These are phyloP conservation scores for Acridotheres tristis DNA, from an alignment of 2,797 vertebrate genomes.

Conservation along the genomic window DNA sequence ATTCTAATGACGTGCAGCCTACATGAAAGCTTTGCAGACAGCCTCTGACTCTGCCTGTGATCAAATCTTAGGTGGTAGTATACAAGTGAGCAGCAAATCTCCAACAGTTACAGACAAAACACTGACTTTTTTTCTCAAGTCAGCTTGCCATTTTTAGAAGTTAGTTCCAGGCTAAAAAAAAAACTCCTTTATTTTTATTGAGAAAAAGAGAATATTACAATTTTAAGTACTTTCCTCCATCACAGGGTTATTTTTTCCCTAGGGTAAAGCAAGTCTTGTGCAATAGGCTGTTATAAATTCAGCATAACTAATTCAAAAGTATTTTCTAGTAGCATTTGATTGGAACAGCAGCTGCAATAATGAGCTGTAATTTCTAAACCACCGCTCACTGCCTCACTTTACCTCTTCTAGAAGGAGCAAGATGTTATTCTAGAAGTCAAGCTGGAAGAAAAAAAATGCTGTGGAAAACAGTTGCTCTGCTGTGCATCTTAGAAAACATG, in stretches of 20 bases:
- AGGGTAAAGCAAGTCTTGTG: background rate
- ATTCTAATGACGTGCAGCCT: background rate
- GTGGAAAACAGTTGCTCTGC: background rate
- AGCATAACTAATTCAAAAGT: conserved; percentile 55
- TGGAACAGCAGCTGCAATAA: conserved; percentile 69
- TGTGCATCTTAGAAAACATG: background rate
- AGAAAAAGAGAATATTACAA: background rate
- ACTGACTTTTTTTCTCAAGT: background rate
- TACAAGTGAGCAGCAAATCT: background rate
- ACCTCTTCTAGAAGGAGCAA: conserved; percentile 48
- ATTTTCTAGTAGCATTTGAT: conserved; percentile 66
- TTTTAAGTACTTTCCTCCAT: background rate
- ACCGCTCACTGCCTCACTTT: conserved; percentile 37
- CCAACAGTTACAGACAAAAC: background rate
- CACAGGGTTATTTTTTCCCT: background rate
- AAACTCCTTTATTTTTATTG: conserved; percentile 4
- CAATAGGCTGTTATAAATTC: conserved; percentile 55
- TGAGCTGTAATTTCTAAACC: conserved; percentile 54
- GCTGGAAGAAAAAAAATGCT: background rate
- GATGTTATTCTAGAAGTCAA: conserved; percentile 45
- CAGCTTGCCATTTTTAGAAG: background rate
- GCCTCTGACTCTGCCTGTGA: background rate
- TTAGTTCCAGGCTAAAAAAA: background rate
- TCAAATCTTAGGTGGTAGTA: background rate
- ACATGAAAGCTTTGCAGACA: background rate